Conservation (phyloP, 2,888 invertebrate genomes). For the Cynaeus angustus region DNA sequence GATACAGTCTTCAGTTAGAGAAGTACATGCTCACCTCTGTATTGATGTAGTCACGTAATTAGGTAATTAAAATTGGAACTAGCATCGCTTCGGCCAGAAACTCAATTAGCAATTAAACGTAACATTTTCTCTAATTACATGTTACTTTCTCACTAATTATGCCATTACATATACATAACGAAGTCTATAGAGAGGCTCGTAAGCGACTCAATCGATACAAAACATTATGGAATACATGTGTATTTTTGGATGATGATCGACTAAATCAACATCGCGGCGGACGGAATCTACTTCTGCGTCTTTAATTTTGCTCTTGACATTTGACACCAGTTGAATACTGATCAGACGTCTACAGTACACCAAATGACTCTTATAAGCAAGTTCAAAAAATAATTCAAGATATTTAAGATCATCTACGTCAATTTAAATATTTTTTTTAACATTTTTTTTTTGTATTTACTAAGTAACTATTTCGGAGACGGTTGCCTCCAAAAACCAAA, state of each 20-base stretch:
- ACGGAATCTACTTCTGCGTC: too few relatives aligned
- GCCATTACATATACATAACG: slow-evolving; percentile 56
- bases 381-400: too few relatives aligned
- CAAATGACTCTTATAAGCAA: too few relatives aligned
- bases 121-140: slow-evolving; percentile 76
- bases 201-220: slow-evolving; percentile 25
- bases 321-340: too few relatives aligned
- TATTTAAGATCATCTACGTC: too few relatives aligned
- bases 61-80: slow-evolving; percentile 77
- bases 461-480: too few relatives aligned
- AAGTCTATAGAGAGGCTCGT: slow-evolving; percentile 23
- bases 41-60: slow-evolving; percentile 74
- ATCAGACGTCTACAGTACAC: too few relatives aligned
- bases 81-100: slow-evolving; percentile 73
- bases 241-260: neutral
- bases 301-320: too few relatives aligned
- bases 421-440: too few relatives aligned
- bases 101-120: slow-evolving; percentile 77
- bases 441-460: too few relatives aligned
- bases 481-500: too few relatives aligned
- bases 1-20: slow-evolving; percentile 29
- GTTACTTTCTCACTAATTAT: slow-evolving; percentile 75
- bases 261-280: too few relatives aligned
- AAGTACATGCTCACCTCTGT: slow-evolving; percentile 38
- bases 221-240: slow-evolving; percentile 1